Base-by-base conservation (phyloP, 2,888 invertebrate species). In the Venusia cambrica region DNA sequence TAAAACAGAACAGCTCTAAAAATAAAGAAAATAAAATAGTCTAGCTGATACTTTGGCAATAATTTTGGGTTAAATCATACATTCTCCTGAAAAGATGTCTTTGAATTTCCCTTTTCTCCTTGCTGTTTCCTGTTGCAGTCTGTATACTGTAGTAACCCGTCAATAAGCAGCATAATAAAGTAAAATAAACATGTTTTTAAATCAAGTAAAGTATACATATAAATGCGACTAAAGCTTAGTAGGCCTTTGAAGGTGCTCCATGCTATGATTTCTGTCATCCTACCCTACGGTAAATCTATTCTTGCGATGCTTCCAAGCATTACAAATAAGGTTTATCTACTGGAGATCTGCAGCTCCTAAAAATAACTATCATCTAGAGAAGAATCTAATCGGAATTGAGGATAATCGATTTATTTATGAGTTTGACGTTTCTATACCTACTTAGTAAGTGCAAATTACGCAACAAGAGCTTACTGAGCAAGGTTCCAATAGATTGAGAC, bases 91-190 rank as follows among this genome's bases (percentile, higher is more conserved):
- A 90, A 94, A 93, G 89, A 93, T 92, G 90, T 94, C 93, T 91
- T 93, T 93, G 87, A 94, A 91, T 91, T 93, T 93, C 85, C 92
- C 92, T 89, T 93, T 93, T 90, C 92, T 92, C 90, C 92, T 92
- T 79, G 91, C 91, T 73, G 89, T 88, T 87, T 92, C 92, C 87
- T 92, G 92, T 84, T 92, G 92, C 87, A 90, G 90, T 88, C 92
- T 92, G 90, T 90, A 92, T 87, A 91, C 92, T 92, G 90, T 89
- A 88, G 89, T 88, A 87, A 88, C 79, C 88, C 88, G 87, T 88
- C 83, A 84, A 88, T 87, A 90, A 89, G 90, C 90, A 90, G 90
- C 90, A 89, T 88, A 83, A 78, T 79, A 84, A 84, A 84, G 78
- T 83, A 70, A 85, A 85, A 83, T 83, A 77, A 80, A 81, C 71